Percentiles rank a stretch among this genome's conserved stretches.
Conservation (phyloP, 2,797 vertebrate species). For the Tenualosa thibaudeaui region DNA sequence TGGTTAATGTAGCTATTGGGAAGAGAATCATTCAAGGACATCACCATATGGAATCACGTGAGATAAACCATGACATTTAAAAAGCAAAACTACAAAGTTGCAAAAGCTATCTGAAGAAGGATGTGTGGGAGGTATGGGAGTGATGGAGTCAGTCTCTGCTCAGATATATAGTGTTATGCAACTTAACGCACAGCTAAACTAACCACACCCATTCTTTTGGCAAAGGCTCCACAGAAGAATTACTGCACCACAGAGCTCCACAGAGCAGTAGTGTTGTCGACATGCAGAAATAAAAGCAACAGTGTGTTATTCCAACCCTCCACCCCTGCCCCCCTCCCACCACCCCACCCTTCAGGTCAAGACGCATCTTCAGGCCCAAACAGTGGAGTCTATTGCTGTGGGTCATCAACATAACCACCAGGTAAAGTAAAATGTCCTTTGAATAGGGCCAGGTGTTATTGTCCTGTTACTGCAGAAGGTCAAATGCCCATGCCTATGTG, state of each 20-base stretch:
- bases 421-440: conserved; percentile 66
- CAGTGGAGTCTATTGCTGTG: conserved; percentile 78
- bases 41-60: background rate
- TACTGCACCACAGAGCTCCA: background rate
- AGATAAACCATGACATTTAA: background rate
- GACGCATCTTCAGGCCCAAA: conserved; percentile 92
- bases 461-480: background rate
- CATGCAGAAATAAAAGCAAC: background rate
- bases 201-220: background rate
- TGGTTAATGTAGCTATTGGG: background rate
- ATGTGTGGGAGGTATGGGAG: background rate
- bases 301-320: conserved; percentile 35
- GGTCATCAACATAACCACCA: conserved; percentile 94
- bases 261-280: background rate
- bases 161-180: background rate
- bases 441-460: background rate
- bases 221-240: background rate
- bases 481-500: background rate
- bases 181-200: background rate
- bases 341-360: conserved; percentile 77
- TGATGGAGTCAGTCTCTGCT: background rate
- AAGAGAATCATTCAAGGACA: background rate
- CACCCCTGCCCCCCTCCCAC: too few species aligned
- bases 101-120: background rate
- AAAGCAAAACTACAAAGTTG: background rate